These are phyloP conservation scores for Druceiella hillmani DNA, from an alignment of 2,888 invertebrate genomes.

Conservation along the genomic window DNA sequence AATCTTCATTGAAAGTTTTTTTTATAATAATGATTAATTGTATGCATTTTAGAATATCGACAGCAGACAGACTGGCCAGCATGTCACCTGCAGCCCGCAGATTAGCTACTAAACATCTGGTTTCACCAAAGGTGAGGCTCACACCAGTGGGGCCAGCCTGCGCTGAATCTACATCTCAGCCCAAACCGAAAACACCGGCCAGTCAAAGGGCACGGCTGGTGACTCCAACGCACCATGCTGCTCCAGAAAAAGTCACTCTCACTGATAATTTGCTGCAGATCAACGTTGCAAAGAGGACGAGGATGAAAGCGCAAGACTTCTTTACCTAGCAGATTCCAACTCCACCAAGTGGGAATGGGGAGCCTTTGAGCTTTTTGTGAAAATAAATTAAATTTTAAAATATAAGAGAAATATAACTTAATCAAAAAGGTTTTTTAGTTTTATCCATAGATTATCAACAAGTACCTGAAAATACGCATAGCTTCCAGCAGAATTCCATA, in stretches of 20 bases:
- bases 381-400: no score
- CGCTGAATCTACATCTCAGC: slow-evolving; percentile 32
- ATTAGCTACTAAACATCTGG: slow-evolving; percentile 63
- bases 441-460: no score
- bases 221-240: slow-evolving; percentile 20
- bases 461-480: no score
- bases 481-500: no score
- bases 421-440: no score
- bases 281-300: slow-evolving; percentile 63
- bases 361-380: no score
- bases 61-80: slow-evolving; percentile 75
- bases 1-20: neutral
- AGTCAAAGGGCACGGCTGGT: slow-evolving; percentile 24
- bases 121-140: slow-evolving; percentile 41
- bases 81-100: slow-evolving; percentile 95
- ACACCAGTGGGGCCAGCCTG: slow-evolving; percentile 40
- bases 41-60: slow-evolving; percentile 50
- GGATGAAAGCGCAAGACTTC: slow-evolving; percentile 78
- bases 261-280: slow-evolving; percentile 87
- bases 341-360: no score
- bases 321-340: no score
- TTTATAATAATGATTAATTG: slow-evolving; percentile 27
- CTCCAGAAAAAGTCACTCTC: slow-evolving; percentile 33
- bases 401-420: no score
- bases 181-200: slow-evolving; percentile 27